Evolutionary conservation across 2,797 vertebrate genomes (phyloP).

Genomic region (Alfaro cultratus): DNA sequence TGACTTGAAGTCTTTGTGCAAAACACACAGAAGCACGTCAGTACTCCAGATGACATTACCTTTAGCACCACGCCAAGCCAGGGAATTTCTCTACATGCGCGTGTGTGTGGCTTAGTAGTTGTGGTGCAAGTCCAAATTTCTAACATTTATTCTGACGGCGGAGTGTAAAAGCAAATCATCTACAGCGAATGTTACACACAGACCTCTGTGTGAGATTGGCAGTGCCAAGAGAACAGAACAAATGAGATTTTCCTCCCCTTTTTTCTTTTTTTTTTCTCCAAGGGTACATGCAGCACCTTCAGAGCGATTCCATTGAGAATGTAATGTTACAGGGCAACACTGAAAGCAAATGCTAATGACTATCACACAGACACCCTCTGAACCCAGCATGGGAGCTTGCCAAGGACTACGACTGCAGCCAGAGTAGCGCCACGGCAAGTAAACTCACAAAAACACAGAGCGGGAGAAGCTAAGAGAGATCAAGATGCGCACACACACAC

Average conservation of each 20-base stretch:
- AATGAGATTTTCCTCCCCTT: constrained; percentile 26
- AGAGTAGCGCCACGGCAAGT: constrained; percentile 4
- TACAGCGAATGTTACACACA: constrained; percentile 4
- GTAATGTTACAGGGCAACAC: constrained; percentile 44
- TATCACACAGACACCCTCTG: constrained; percentile 40
- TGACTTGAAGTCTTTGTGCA: neutral
- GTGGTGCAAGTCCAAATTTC: neutral
- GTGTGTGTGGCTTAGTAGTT: neutral
- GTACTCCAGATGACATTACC: neutral
- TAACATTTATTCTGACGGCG: constrained; percentile 1
- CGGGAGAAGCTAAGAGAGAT: constrained; percentile 22
- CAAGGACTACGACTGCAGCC: constrained; percentile 38
- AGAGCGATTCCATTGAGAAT: constrained; percentile 43
- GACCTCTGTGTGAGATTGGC: constrained; percentile 16
- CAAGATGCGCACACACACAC: constrained; percentile 17
- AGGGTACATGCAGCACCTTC: constrained; percentile 24
- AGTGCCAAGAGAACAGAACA: constrained; percentile 39
- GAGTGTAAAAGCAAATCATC: constrained; percentile 27
- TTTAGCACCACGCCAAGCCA: neutral
- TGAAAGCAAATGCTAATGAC: constrained; percentile 56
- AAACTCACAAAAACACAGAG: constrained; percentile 30
- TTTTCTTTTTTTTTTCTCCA: constrained; percentile 23
- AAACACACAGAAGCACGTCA: neutral
- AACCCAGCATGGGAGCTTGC: constrained; percentile 53
- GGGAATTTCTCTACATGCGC: neutral